phyloP scores from a whole-genome alignment of 2,797 vertebrate genomes.

The Bothrops alternatus region DNA sequence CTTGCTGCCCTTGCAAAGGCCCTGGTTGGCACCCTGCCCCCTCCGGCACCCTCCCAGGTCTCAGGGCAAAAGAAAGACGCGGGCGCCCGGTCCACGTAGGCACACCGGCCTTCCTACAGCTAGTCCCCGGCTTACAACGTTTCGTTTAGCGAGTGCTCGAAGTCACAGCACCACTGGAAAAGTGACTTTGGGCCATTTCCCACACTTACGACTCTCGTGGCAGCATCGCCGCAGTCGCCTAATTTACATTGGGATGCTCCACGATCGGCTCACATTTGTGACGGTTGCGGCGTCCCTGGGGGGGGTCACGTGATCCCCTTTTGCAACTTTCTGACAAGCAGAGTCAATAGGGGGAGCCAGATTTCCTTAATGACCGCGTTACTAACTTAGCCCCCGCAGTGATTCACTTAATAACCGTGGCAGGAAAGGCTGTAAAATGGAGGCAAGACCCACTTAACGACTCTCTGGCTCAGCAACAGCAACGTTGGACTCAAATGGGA shows the following conservation, averaged over 20 bases:
- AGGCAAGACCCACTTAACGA: neutral
- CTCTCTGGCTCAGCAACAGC: too few relatives aligned
- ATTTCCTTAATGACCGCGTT: rapidly evolving
- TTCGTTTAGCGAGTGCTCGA: neutral
- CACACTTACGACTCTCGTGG: neutral
- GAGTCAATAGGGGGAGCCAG: too few relatives aligned
- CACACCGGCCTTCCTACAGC: rapidly evolving
- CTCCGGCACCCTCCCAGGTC: neutral
- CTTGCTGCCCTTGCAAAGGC: rapidly evolving
- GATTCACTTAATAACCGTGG: neutral
- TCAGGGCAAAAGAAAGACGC: too few relatives aligned
- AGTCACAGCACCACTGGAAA: neutral
- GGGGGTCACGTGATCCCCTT: neutral
- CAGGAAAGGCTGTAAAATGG: too few relatives aligned
- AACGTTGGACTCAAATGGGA: neutral
- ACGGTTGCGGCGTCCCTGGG: neutral
- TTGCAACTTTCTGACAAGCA: neutral
- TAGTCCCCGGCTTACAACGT: neutral
- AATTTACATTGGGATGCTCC: rapidly evolving
- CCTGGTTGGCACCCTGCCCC: too few relatives aligned
- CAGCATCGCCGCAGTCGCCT: too few relatives aligned
- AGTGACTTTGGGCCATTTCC: rapidly evolving
- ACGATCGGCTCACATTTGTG: neutral
- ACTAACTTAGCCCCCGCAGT: neutral
- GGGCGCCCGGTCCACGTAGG: neutral